Conservation (phyloP, 1,140 invertebrate genomes). For the Lordiphosa clarofinis region DNA sequence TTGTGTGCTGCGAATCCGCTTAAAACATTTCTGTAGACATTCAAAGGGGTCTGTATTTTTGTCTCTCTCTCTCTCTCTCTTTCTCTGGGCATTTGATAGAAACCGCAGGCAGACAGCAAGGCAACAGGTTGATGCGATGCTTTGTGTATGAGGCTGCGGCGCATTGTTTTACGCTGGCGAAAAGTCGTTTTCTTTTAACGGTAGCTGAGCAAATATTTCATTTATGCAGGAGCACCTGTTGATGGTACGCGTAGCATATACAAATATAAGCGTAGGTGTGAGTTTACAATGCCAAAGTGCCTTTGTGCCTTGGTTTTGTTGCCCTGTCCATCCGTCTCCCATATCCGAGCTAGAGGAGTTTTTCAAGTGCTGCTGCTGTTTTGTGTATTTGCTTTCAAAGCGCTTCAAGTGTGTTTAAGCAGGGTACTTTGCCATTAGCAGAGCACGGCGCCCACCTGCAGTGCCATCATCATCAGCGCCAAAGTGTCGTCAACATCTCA, state of each 20-base stretch:
- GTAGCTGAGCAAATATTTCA: neutral
- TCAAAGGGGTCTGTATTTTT: neutral
- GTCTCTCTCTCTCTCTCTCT: neutral
- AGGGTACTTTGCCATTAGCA: constrained; percentile 18
- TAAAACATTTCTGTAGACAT: constrained; percentile 8
- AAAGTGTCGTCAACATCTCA: constrained; percentile 20
- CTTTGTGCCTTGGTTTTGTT: constrained; percentile 7
- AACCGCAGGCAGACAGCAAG: constrained; percentile 7
- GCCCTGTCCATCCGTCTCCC: neutral
- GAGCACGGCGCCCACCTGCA: constrained; percentile 10
- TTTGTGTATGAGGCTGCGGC: neutral
- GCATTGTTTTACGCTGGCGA: constrained; percentile 5
- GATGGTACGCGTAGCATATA: neutral
- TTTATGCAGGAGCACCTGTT: neutral
- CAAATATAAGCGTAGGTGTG: constrained; percentile 8
- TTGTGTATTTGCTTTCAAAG: constrained; percentile 23
- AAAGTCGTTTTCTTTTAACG: neutral
- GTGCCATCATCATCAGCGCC: constrained; percentile 13
- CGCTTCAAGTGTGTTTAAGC: constrained; percentile 21
- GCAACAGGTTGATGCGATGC: constrained; percentile 8
- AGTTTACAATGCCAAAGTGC: constrained; percentile 23
- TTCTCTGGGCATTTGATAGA: constrained; percentile 7
- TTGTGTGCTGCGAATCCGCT: constrained; percentile 9
- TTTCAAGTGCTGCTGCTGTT: constrained; percentile 4
- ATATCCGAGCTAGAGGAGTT: neutral